Base-by-base conservation (phyloP, 2,113 vertebrate genomes). In the Clarias macrocephalus region DNA sequence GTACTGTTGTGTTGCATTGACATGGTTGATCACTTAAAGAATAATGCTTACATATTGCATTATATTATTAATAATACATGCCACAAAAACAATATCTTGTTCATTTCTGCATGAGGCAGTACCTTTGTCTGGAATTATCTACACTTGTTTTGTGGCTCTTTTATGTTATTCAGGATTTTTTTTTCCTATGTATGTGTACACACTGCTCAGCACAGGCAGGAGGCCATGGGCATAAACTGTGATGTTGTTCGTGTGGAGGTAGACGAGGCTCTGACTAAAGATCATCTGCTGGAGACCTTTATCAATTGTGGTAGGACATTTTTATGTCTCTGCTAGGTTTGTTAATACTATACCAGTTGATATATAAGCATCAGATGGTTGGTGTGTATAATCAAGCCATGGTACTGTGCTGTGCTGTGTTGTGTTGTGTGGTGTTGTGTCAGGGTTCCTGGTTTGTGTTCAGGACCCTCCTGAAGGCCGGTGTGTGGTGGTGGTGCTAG, bases 271-370 rank as follows among this genome's bases (percentile, higher is more conserved):
- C 96, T 98, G 92, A 96, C 95, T 91, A 98, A 96, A 93, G 96
- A 98, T 86, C 97, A 97, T 85, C 97, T 99, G 90, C 93, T 97
- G 91, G 96, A 98, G 86, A 91, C 96, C 48, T 99, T 99, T 94
- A 96, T 98, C 90, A 95, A 75, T 88, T 97, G 93, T 18, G 97
- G 98, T 98, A 95, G 95, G 94, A 56, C 16, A 7, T 48, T 81
- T 48, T 65, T 60, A 63, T 86, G 79, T 82, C 4, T n/a, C 48
- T 65, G 65, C 21, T 59, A 21, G 28, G 72, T 81, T 56, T 28
- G 42, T 37, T 42, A 37, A 13, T 81, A 63, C 33, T 62, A 79
- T 15, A 54, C n/a, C 77, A 30, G n/a, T 8, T 28, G 3, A 2
- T 59, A 13, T 62, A 6, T 7, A 42, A 10, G 30, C 13, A 68